These are phyloP conservation scores for Elaphurus davidianus DNA, from an alignment of 2,113 vertebrate genomes.

Conservation along the genomic window DNA sequence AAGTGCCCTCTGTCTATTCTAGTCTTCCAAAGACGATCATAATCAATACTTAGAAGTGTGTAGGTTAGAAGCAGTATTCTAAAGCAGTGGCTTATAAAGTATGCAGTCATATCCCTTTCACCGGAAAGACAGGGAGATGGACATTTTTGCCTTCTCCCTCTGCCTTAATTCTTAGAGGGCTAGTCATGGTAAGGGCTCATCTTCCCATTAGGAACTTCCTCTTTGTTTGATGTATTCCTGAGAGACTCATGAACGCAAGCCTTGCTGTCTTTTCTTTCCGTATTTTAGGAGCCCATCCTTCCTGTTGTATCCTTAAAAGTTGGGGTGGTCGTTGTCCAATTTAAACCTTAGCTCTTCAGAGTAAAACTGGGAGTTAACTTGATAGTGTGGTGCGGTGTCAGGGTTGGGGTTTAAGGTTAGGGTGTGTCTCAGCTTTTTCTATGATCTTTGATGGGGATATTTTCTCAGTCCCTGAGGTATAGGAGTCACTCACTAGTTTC, in stretches of 20 bases:
- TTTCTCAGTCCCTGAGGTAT: background rate
- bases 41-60: background rate
- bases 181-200: background rate
- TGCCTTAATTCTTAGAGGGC: background rate
- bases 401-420: background rate
- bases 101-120: background rate
- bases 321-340: background rate
- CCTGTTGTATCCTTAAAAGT: background rate
- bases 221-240: background rate
- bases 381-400: background rate
- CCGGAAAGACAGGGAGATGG: accelerated
- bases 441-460: background rate
- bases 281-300: background rate
- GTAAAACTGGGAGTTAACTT: background rate
- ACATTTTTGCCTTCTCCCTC: background rate
- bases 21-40: background rate
- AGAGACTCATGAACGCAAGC: background rate
- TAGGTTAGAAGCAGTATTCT: background rate
- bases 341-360: background rate
- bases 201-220: background rate
- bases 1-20: background rate
- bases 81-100: background rate
- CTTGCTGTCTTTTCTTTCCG: background rate
- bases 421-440: background rate
- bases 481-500: background rate